Evolutionary conservation across 2,113 vertebrate species (phyloP).

Genomic region (Nibea coibor): DNA sequence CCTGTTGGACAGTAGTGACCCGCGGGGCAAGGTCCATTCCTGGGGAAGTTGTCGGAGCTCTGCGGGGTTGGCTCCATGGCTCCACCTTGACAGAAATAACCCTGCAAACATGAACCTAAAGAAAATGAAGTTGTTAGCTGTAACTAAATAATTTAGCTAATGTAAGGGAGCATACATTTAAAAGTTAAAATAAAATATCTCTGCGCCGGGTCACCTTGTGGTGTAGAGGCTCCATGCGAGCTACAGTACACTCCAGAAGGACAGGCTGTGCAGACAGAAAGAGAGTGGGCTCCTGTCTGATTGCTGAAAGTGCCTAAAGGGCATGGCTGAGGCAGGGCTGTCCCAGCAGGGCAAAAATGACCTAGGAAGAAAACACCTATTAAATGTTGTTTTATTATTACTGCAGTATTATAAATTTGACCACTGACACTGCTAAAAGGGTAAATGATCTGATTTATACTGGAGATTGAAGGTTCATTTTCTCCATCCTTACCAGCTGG

Average conservation of each 20-base stretch:
- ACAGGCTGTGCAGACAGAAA: slow-evolving; percentile 85
- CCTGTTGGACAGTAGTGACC: slow-evolving; percentile 91
- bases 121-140: not conserved
- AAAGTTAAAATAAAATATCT: not conserved
- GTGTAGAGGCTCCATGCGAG: slow-evolving; percentile 84
- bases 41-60: slow-evolving; percentile 64
- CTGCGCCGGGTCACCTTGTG: slow-evolving; percentile 82
- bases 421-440: not conserved
- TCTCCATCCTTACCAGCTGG: slow-evolving; percentile 83
- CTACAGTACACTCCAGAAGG: slow-evolving; percentile 88
- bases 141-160: not conserved
- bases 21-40: slow-evolving; percentile 87
- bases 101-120: slow-evolving; percentile 87
- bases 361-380: slow-evolving; percentile 75
- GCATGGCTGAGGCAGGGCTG: slow-evolving; percentile 82
- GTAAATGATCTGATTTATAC: not conserved
- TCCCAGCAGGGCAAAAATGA: slow-evolving; percentile 85
- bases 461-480: not conserved
- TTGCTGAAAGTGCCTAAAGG: slow-evolving; percentile 86
- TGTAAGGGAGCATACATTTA: not conserved
- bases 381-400: slow-evolving; percentile 2
- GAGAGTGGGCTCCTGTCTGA: slow-evolving; percentile 79
- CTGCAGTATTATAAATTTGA: not conserved
- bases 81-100: slow-evolving; percentile 90
- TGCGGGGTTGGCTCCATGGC: slow-evolving; percentile 82